These are phyloP conservation scores for Ondatra zibethicus DNA, from an alignment of 2,113 vertebrate species.

Conservation along the genomic window DNA sequence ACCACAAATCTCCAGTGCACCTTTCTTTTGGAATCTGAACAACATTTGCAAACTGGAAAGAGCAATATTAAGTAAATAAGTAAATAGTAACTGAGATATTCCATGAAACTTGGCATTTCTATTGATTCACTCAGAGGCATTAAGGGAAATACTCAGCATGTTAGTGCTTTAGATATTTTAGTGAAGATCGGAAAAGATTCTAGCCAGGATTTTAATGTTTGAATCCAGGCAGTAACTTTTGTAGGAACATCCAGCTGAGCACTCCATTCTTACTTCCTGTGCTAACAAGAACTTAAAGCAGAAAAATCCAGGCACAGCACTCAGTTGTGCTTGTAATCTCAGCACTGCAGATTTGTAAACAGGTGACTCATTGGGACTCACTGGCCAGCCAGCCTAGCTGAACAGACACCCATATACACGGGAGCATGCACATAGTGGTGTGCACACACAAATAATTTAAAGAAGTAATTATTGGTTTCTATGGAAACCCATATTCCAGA, in stretches of 20 bases:
- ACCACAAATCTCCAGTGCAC: background rate
- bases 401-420: background rate
- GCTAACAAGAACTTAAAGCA: slow-evolving; percentile 20
- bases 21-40: background rate
- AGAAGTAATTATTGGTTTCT: background rate
- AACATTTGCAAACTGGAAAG: background rate
- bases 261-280: background rate
- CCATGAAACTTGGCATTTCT: background rate
- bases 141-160: slow-evolving; percentile 11
- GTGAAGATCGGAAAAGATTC: background rate
- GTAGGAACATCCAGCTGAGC: background rate
- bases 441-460: background rate
- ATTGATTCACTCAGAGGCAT: background rate
- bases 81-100: background rate
- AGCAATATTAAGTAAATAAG: background rate
- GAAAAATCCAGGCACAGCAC: background rate
- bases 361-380: too few species aligned
- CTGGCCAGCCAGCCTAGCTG: too few species aligned
- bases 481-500: background rate
- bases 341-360: too few species aligned
- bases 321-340: background rate
- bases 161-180: background rate
- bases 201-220: background rate
- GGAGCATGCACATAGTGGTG: background rate
- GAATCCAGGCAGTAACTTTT: background rate